Percentiles rank a stretch among this genome's conserved stretches.
Conservation (phyloP, 2,888 invertebrate genomes). For the Lottia scabra region DNA sequence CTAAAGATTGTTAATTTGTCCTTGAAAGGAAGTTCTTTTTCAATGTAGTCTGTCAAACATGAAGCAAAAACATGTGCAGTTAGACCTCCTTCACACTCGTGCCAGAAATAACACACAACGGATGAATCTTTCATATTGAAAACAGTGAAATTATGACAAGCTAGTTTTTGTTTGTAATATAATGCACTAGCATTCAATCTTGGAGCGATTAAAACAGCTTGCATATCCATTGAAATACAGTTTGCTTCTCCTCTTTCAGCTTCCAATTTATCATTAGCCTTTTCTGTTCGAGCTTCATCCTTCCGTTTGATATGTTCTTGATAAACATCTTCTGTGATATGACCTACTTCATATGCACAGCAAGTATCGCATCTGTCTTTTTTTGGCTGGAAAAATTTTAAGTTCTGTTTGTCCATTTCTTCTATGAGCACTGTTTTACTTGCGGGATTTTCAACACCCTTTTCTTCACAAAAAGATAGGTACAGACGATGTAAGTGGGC, state of each 20-base stretch:
- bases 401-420: background rate
- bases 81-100: background rate
- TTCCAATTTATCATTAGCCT: background rate
- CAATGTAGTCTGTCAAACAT: background rate
- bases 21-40: background rate
- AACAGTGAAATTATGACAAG: background rate
- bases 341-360: background rate
- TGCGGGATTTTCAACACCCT: background rate
- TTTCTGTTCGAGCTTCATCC: background rate
- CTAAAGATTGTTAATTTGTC: background rate
- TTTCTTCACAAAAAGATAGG: background rate
- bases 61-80: background rate
- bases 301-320: background rate
- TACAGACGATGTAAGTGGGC: no score
- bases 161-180: background rate
- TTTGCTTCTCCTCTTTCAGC: background rate
- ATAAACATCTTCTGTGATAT: background rate
- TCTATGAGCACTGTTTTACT: background rate
- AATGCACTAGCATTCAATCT: background rate
- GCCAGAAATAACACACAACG: background rate
- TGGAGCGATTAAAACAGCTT: background rate
- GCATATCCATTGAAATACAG: background rate
- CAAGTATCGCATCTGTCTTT: constrained; percentile 18
- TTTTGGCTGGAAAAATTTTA: background rate
- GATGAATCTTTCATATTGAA: background rate